Conservation (phyloP, 2,888 invertebrate species). For the Crepidodera aurea region DNA sequence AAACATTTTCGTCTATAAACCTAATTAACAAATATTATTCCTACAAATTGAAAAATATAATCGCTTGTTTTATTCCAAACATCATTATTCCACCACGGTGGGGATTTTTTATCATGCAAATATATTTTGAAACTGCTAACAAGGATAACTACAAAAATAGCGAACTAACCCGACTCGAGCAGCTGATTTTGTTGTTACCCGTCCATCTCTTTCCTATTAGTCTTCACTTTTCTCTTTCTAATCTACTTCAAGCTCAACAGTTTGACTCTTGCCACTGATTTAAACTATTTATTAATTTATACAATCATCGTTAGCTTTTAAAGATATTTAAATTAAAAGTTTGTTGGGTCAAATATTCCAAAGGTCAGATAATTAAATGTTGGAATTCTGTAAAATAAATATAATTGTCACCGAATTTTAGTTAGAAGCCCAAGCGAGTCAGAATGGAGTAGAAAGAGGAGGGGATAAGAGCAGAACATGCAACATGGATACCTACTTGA, state of each 20-base stretch:
- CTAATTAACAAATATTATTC: slow-evolving; percentile 5
- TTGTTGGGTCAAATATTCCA: slow-evolving; percentile 8
- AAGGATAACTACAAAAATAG: slow-evolving; percentile 25
- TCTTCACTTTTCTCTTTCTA: slow-evolving; percentile 11
- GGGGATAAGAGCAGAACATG: slow-evolving; percentile 45
- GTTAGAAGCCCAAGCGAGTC: slow-evolving; percentile 4
- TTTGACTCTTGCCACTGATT: slow-evolving; percentile 1
- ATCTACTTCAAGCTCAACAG: not conserved
- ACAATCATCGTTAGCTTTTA: not conserved
- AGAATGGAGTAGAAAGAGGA: slow-evolving; percentile 29
- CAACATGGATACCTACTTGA: slow-evolving; percentile 47
- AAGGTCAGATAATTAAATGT: slow-evolving; percentile 14
- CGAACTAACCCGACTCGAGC: slow-evolving; percentile 11
- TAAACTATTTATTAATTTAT: not conserved
- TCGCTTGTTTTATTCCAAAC: slow-evolving; percentile 5
- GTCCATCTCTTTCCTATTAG: slow-evolving; percentile 10
- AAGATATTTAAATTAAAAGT: slow-evolving; percentile 4
- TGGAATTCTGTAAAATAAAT: slow-evolving; percentile 3
- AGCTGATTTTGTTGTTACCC: slow-evolving; percentile 28
- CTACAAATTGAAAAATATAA: not conserved
- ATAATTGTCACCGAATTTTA: not conserved
- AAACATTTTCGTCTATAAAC: not conserved
- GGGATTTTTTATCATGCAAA: slow-evolving; percentile 18
- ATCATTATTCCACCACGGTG: not conserved
- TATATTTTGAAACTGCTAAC: slow-evolving; percentile 18